phyloP scores from a whole-genome alignment of 2,113 vertebrate genomes.

The Hydrolagus affinis region DNA sequence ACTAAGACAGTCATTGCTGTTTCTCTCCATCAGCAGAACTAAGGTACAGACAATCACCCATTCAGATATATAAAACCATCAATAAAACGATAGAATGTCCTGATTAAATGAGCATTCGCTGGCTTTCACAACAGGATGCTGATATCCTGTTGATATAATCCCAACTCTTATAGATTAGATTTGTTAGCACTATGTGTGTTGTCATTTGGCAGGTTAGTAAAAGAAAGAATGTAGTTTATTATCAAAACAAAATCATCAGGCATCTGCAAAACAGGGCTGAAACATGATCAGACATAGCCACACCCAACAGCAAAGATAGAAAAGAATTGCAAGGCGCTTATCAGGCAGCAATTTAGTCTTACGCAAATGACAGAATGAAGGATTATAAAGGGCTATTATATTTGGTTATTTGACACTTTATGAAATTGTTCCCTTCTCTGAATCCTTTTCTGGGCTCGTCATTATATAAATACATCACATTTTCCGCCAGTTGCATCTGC shows the following conservation, averaged over 20 bases:
- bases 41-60: slow-evolving; percentile 9
- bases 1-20: neutral
- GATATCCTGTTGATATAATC: neutral
- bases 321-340: neutral
- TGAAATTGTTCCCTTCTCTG: neutral
- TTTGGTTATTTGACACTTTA: neutral
- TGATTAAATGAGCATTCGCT: neutral
- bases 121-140: neutral
- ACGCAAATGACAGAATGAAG: neutral
- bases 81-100: slow-evolving; percentile 17
- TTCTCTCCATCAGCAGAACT: neutral
- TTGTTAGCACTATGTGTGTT: neutral
- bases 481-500: neutral
- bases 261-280: neutral
- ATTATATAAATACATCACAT: neutral
- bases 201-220: neutral
- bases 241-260: neutral
- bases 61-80: neutral
- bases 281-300: too few species aligned
- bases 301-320: neutral
- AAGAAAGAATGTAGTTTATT: neutral
- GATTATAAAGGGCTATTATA: neutral
- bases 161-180: slow-evolving; percentile 20
- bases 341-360: neutral
- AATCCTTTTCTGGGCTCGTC: neutral